A percentile compares a stretch with the other conserved stretches of the same genome.
Evolutionary conservation across 2,113 vertebrate genomes (phyloP).

Genomic region (Phyllostomus hastatus): DNA sequence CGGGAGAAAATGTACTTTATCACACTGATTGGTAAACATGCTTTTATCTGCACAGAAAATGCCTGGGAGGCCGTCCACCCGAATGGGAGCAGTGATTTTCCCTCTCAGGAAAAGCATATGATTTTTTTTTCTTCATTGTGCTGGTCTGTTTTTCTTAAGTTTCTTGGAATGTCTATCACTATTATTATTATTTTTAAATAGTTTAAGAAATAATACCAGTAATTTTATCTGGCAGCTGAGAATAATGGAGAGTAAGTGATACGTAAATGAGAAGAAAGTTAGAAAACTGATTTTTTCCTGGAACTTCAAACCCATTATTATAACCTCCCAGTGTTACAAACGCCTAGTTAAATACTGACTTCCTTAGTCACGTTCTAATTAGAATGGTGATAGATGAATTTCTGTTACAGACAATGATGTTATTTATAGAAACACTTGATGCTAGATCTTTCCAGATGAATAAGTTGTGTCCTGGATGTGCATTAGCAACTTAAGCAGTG

Average conservation of each 20-base stretch:
- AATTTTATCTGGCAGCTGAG: not conserved
- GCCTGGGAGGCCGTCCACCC: not conserved
- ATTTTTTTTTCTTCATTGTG: not conserved
- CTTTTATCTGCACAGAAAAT: not conserved
- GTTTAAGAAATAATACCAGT: not conserved
- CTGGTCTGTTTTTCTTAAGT: not conserved
- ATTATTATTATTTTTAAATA: not conserved
- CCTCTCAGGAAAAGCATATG: not conserved
- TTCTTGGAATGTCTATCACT: not conserved
- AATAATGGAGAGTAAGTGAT: not conserved
- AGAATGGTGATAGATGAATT: constrained; percentile 31
- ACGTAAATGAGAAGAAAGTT: not conserved
- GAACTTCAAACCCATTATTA: not conserved
- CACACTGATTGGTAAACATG: not conserved
- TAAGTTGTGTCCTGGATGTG: not conserved
- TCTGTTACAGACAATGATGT: constrained; percentile 29
- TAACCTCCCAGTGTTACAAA: not conserved
- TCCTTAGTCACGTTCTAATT: constrained; percentile 41
- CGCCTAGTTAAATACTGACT: not conserved
- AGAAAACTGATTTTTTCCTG: not conserved
- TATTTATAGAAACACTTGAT: constrained; percentile 45
- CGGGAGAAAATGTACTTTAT: not conserved
- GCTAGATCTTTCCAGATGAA: not conserved
- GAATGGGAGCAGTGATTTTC: not conserved
- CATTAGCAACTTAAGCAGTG: not conserved